Conservation (phyloP, 2,113 vertebrate genomes). For the Xiphophorus couchianus region DNA sequence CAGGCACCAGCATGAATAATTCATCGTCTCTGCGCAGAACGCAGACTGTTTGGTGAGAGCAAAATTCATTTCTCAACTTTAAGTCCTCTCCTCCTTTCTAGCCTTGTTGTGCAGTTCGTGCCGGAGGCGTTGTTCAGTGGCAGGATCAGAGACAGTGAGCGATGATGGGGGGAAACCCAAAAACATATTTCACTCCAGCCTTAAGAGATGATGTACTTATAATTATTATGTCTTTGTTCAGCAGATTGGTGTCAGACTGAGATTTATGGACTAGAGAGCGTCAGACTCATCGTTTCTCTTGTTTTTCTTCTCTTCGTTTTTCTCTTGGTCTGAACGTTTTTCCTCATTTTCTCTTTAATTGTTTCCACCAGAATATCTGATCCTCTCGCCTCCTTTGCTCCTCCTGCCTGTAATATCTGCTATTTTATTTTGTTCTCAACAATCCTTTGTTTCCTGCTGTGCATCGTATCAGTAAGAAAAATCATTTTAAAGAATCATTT, state of each 20-base stretch:
- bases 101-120: slow-evolving; percentile 33
- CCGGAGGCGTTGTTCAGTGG: slow-evolving; percentile 20
- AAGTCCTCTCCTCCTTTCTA: background rate
- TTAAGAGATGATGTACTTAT: background rate
- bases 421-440: slow-evolving; percentile 1
- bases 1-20: slow-evolving; percentile 70
- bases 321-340: slow-evolving; percentile 12
- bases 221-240: slow-evolving; percentile 22
- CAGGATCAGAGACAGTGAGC: slow-evolving; percentile 1
- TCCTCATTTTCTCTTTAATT: background rate
- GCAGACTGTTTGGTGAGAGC: slow-evolving; percentile 35
- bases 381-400: slow-evolving; percentile 1
- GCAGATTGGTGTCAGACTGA: slow-evolving; percentile 36
- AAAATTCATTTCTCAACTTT: slow-evolving; percentile 47
- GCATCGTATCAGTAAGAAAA: background rate
- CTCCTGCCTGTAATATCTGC: background rate
- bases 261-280: slow-evolving; percentile 2
- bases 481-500: background rate
- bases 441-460: slow-evolving; percentile 44
- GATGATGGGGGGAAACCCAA: background rate
- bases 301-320: background rate
- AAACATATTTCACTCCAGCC: background rate
- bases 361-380: background rate
- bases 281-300: slow-evolving; percentile 1
- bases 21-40: slow-evolving; percentile 52